Conservation (phyloP, 2,888 invertebrate genomes). For the Phalera bucephala region DNA sequence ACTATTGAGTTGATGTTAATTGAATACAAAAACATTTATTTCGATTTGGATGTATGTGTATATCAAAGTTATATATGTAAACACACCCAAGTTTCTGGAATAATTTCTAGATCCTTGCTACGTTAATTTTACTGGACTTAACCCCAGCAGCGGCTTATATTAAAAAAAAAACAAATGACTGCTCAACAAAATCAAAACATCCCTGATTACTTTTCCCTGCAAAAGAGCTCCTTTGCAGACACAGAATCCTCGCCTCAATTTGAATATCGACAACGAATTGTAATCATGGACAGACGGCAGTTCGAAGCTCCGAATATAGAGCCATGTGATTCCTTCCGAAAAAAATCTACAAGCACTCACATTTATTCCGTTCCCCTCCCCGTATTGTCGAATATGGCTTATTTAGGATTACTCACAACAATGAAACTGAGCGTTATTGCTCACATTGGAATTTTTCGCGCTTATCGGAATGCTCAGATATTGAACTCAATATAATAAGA, state of each 20-base stretch:
- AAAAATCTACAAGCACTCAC: conserved; percentile 10
- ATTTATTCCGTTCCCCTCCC: conserved; percentile 7
- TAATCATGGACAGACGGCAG: conserved; percentile 13
- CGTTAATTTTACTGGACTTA: no score
- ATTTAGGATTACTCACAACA: conserved; percentile 35
- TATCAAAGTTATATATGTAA: no score
- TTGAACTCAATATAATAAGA: conserved; percentile 31
- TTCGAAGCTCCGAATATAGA: conserved; percentile 6
- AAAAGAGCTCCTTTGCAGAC: neutral
- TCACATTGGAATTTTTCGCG: conserved; percentile 23
- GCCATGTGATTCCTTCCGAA: conserved; percentile 5
- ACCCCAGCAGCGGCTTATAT: no score
- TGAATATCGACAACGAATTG: conserved; percentile 19
- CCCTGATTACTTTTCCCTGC: neutral
- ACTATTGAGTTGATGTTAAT: no score
- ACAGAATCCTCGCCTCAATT: conserved; percentile 14
- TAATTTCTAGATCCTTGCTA: no score
- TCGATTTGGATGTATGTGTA: no score
- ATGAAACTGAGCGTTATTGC: conserved; percentile 35
- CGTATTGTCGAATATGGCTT: conserved; percentile 29
- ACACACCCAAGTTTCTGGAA: no score
- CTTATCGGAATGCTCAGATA: conserved; percentile 31
- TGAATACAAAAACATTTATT: no score
- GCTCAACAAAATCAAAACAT: no score
- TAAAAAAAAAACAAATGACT: no score